Conservation (phyloP, 2,113 vertebrate species). For the Ciconia maguari region DNA sequence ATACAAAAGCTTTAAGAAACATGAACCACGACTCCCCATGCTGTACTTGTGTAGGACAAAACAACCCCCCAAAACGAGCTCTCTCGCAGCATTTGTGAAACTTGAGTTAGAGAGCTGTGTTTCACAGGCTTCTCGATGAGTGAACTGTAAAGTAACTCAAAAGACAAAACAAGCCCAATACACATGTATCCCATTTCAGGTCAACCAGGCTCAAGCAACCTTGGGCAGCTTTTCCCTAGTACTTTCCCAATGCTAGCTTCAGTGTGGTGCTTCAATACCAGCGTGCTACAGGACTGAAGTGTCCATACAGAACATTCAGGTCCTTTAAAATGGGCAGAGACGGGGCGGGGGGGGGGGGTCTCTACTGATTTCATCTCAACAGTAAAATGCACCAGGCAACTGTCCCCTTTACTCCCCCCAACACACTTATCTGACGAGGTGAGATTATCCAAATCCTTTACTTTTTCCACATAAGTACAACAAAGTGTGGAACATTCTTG, state of each 20-base stretch:
- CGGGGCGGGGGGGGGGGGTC: rapidly evolving
- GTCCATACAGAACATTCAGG: background rate
- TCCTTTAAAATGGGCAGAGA: background rate
- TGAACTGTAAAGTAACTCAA: background rate
- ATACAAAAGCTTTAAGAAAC: background rate
- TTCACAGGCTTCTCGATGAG: background rate
- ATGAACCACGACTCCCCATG: background rate
- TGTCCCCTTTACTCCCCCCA: background rate
- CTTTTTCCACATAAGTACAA: background rate
- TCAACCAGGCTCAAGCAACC: background rate
- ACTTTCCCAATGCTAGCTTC: background rate
- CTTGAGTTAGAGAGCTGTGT: background rate
- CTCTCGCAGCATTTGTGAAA: background rate
- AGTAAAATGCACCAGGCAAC: background rate
- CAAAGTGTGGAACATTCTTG: background rate
- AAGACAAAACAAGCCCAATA: background rate
- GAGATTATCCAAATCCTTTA: background rate
- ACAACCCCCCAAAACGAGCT: background rate
- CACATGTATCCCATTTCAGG: background rate
- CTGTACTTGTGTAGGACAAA: background rate
- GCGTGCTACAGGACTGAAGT: background rate
- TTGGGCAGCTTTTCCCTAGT: background rate
- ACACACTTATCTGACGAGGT: background rate
- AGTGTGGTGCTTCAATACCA: background rate
- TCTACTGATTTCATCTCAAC: background rate